Base-by-base conservation (phyloP, 92 coral and sea anemone species). In the Porites evermanni region DNA sequence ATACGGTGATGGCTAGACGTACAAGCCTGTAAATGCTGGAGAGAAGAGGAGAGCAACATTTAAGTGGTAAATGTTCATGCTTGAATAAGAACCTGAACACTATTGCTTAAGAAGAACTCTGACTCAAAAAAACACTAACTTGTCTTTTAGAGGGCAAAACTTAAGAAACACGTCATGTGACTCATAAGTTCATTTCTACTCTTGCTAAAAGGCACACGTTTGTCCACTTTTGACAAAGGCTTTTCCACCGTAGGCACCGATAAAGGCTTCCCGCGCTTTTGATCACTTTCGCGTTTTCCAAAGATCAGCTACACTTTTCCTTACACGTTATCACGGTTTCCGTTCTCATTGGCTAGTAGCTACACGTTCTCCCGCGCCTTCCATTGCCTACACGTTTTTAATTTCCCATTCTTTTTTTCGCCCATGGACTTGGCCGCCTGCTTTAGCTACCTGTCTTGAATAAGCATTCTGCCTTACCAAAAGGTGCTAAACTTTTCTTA, bases 1-100 rank as follows among this genome's bases (percentile, higher is more conserved):
- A 97, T 94, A 32, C 98, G 94, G 86, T 97, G 98, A 7, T 93
- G 95, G 65, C 95, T 96, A 61, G 99, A 89, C 13, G 95, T 88
- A 67, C 99, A 97, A 61, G 78, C 91, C 18, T 80, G 87, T 19
- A 97, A 66, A 72, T 90, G 78, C 99, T 97, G 80, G 11, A 75
- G 68, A 38, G 47, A 38, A 38, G 47, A 38, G 47, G 47, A 38
- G 47, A 38, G 47, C 47, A 38, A 38, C 47, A 38, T 38, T 38
- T 38, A 38, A 38, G 4, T 38, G 47, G 47, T 38, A 3, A 38
- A 38, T 38, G 47, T 38, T 38, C 47, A 38, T 6, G 0, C 47
- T 38, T 38, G 47, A 38, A 38, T 38, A 38, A 38, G 47, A 38
- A 38, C 47, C 6, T 38, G 47, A 38, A 38, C 47, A 38, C 4